Base-by-base conservation (phyloP, 2,113 vertebrate genomes). In the Vidua macroura region DNA sequence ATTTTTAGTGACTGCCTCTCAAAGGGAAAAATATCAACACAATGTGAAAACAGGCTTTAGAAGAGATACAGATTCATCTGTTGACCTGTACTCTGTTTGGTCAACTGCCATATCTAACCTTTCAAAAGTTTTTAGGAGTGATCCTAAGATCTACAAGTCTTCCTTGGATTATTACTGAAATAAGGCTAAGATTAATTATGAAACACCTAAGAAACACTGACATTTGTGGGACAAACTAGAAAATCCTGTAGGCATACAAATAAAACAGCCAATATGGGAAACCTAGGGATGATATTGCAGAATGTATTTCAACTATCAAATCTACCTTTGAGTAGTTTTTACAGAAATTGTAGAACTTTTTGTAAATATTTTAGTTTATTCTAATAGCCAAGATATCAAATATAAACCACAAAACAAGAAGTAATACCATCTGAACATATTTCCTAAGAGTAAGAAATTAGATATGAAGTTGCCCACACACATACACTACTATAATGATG, bases 11-110 rank as follows among this genome's bases (percentile, higher is more conserved):
- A 81, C 17, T 49, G 15, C 7, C 39, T 84, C 55, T 55, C 44
- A 69, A 83, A 81, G 28, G 7, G 12, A 10, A 89, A 91, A 73
- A 35, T 17, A 91, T 1, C 0, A 0, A 41, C 15, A 39, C 13
- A 22, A 31, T 10, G 13, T 35, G 4, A 37, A 60, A 91, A 35
- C 21, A 56, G 43, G 41, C 44, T 62, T 77, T 44, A 82, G 31
- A 25, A 74, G 9, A 11, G 4, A 64, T 68, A 60, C 1, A 37
- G 33, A 60, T 13, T 72, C 19, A 53, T 49, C 19, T 28, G 9
- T 15, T 58, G 46, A 81, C 7, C 5, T 46, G 20, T 55, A 41
- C 20, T 64, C 33, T 23, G 31, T 55, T 31, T 70, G 23, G n/a
- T 55, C 64, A 86, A 68, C 13, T 46, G 15, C 9, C 13, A 20